phyloP scores from a whole-genome alignment of 1,140 invertebrate species.

The Brachionus sp. region DNA sequence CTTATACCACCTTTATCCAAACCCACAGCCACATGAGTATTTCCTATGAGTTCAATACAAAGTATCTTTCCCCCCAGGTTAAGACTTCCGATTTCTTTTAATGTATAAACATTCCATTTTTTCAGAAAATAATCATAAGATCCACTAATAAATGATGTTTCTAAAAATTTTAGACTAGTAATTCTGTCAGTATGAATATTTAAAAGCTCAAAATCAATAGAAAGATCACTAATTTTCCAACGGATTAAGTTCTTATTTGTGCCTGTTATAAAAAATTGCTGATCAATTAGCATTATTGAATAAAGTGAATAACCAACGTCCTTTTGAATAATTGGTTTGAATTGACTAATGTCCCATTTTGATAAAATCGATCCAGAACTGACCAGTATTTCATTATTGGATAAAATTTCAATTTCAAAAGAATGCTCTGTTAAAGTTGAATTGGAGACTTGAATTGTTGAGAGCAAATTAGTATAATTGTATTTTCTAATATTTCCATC shows the following conservation, averaged over 20 bases:
- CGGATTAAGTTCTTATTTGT: neutral
- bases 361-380: neutral
- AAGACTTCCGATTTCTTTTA: neutral
- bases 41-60: neutral
- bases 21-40: neutral
- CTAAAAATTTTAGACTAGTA: neutral
- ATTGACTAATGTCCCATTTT: neutral
- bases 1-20: neutral
- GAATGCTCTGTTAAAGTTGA: neutral
- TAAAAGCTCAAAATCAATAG: neutral
- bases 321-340: neutral
- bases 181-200: neutral
- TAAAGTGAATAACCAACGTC: neutral
- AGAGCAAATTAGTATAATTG: neutral
- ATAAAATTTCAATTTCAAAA: neutral
- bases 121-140: neutral
- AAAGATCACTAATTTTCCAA: neutral
- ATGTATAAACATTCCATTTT: neutral
- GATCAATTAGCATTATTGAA: neutral
- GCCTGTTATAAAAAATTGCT: neutral
- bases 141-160: neutral
- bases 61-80: neutral
- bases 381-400: neutral
- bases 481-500: neutral
- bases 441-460: neutral